Conservation (phyloP, 2,113 vertebrate genomes). For the Marcusenius ussheri region DNA sequence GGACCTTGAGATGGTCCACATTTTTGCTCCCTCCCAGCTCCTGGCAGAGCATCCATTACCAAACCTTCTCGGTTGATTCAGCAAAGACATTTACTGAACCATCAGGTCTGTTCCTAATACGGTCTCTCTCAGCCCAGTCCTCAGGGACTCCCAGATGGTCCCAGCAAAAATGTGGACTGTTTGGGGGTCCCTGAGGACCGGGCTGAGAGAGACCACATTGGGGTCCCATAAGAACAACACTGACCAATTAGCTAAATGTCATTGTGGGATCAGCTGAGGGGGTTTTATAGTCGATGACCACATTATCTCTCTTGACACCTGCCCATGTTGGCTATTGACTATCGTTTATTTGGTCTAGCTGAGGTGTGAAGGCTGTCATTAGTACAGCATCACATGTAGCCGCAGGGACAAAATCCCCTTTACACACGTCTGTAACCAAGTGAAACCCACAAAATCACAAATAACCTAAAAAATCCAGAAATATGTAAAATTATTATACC, state of each 20-base stretch:
- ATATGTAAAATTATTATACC: background rate
- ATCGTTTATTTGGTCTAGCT: background rate
- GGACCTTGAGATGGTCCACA: background rate
- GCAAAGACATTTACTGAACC: background rate
- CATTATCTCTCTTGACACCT: background rate
- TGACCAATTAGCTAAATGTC: background rate
- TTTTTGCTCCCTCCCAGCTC: background rate
- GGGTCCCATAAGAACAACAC: background rate
- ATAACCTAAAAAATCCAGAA: constrained; percentile 19
- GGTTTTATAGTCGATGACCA: background rate
- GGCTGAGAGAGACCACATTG: background rate
- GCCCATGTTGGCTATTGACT: background rate
- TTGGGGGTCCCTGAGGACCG: background rate
- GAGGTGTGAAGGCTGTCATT: background rate
- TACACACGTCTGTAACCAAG: background rate
- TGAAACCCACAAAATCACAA: constrained; percentile 14
- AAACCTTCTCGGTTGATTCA: background rate
- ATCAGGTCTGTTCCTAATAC: background rate
- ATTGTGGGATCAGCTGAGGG: background rate
- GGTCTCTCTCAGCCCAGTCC: background rate
- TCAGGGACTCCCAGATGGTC: background rate
- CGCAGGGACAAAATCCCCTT: background rate
- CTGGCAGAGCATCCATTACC: background rate
- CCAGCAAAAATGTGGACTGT: background rate
- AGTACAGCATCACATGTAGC: background rate